Evolutionary conservation across 1,140 invertebrate genomes (phyloP).

Genomic region (Oryctes rhinoceros): DNA sequence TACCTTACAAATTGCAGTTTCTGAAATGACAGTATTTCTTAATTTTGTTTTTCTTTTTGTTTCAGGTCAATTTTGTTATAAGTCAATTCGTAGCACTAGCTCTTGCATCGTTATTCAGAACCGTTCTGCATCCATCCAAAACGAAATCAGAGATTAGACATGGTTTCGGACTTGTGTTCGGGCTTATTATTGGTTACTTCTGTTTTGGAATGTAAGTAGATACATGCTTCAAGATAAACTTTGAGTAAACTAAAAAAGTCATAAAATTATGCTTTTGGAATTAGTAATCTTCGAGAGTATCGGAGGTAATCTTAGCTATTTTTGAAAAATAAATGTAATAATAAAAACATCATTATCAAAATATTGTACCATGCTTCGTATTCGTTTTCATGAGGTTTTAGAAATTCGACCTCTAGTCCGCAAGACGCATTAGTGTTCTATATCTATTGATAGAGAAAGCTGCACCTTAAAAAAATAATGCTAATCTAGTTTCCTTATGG

Average conservation of each 20-base stretch:
- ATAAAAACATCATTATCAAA: too few relatives aligned
- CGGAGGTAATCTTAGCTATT: too few relatives aligned
- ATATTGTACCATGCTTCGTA: too few relatives aligned
- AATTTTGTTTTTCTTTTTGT: conserved; percentile 54
- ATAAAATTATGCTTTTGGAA: too few relatives aligned
- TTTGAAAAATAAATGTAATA: too few relatives aligned
- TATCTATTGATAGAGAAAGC: too few relatives aligned
- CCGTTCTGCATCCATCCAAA: conserved; percentile 71
- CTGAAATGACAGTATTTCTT: neutral
- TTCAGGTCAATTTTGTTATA: conserved; percentile 84
- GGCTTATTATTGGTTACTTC: conserved; percentile 83
- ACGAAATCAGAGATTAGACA: conserved; percentile 75
- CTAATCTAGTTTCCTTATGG: too few relatives aligned
- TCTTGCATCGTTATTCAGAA: conserved; percentile 78
- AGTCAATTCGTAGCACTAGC: conserved; percentile 81
- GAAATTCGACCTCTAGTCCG: too few relatives aligned
- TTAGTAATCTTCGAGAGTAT: too few relatives aligned
- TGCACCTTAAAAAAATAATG: too few relatives aligned
- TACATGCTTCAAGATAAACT: neutral
- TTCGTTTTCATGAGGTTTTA: too few relatives aligned
- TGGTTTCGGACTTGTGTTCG: conserved; percentile 77
- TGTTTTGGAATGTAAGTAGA: conserved; percentile 84
- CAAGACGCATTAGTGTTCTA: too few relatives aligned
- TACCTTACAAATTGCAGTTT: neutral
- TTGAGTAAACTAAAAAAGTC: neutral